Evolutionary conservation across 2,888 invertebrate genomes (phyloP).

Genomic region (Nymphalis c-album): DNA sequence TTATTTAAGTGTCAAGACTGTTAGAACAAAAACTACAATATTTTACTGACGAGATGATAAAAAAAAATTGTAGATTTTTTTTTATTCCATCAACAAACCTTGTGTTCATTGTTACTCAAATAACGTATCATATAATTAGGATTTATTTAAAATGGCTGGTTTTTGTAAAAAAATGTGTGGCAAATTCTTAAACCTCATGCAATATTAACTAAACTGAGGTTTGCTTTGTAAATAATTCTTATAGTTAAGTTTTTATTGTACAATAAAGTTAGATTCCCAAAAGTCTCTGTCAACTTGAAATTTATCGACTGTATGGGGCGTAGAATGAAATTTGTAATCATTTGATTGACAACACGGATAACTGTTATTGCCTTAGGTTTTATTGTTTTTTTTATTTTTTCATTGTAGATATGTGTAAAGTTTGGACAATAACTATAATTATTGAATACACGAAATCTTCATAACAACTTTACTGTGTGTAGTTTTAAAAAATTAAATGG

Average conservation of each 20-base stretch:
- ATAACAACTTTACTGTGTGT: not conserved
- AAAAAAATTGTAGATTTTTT: slow-evolving; percentile 8
- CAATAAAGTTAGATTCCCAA: slow-evolving; percentile 55
- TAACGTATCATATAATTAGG: slow-evolving; percentile 43
- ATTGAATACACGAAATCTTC: slow-evolving; percentile 21
- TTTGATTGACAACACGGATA: slow-evolving; percentile 46
- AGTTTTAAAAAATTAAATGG: slow-evolving; percentile 4
- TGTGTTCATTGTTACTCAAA: slow-evolving; percentile 66
- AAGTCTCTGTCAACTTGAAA: slow-evolving; percentile 36
- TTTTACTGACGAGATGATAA: slow-evolving; percentile 9
- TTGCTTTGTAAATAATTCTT: slow-evolving; percentile 75
- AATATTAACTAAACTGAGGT: slow-evolving; percentile 58
- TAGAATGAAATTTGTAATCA: slow-evolving; percentile 43
- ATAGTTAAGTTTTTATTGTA: slow-evolving; percentile 76
- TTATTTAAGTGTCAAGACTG: slow-evolving; percentile 4
- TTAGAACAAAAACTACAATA: slow-evolving; percentile 21
- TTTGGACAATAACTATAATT: slow-evolving; percentile 69
- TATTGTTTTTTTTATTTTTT: slow-evolving; percentile 49
- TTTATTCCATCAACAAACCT: slow-evolving; percentile 52
- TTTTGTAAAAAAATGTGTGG: slow-evolving; percentile 53
- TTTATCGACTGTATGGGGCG: slow-evolving; percentile 43
- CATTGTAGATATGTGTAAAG: slow-evolving; percentile 74
- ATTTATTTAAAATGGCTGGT: slow-evolving; percentile 50
- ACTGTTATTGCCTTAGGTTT: slow-evolving; percentile 36
- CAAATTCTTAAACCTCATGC: slow-evolving; percentile 54